These are phyloP conservation scores for Molanna angustata DNA, from an alignment of 2,888 invertebrate genomes.

Conservation along the genomic window DNA sequence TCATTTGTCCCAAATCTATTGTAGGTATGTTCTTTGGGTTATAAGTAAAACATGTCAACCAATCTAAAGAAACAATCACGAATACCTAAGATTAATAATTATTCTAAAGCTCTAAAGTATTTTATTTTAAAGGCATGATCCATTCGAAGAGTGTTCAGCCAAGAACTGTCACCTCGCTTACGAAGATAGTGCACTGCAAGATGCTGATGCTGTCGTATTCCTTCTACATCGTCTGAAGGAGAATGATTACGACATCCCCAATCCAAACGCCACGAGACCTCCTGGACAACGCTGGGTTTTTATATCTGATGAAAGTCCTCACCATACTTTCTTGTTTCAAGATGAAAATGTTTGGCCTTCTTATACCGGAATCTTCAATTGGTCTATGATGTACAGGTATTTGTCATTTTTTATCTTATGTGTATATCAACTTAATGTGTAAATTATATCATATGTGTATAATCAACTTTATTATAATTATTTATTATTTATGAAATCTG, in stretches of 20 bases:
- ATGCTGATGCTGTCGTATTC: neutral
- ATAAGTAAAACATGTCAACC: too few relatives aligned
- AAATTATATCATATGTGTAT: too few relatives aligned
- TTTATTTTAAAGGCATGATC: constrained; percentile 46
- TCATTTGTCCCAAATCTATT: too few relatives aligned
- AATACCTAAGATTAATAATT: too few relatives aligned
- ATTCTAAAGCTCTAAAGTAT: too few relatives aligned
- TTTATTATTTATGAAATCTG: too few relatives aligned
- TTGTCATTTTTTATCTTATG: too few relatives aligned
- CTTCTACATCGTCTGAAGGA: neutral
- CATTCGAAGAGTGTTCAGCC: constrained; percentile 53
- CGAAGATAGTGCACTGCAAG: constrained; percentile 35
- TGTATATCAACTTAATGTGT: too few relatives aligned
- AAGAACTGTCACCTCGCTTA: constrained; percentile 54
- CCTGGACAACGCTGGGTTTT: constrained; percentile 58
- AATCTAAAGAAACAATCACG: too few relatives aligned
- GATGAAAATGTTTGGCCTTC: constrained; percentile 40
- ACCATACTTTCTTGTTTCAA: constrained; percentile 47
- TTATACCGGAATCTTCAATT: constrained; percentile 56
- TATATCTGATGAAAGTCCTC: constrained; percentile 58
- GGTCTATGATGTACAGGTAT: constrained; percentile 58
- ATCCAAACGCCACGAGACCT: constrained; percentile 37
- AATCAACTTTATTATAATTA: too few relatives aligned
- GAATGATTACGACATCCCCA: constrained; percentile 44
- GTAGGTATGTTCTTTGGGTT: too few relatives aligned